Evolutionary conservation across 1,140 invertebrate species (phyloP).

Genomic region (Oncopodura yosiiana): DNA sequence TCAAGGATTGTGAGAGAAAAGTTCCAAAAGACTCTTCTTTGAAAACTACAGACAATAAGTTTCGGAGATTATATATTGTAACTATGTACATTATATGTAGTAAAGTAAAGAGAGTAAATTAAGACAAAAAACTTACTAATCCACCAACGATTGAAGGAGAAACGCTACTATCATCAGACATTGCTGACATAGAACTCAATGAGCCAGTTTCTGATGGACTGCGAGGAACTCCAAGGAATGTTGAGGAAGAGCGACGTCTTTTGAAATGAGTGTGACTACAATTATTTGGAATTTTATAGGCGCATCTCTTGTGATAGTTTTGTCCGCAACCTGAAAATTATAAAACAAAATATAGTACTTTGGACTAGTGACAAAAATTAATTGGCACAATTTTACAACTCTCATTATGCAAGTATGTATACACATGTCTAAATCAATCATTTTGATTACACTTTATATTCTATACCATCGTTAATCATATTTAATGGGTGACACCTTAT

Average conservation of each 20-base stretch:
- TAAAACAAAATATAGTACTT: neutral
- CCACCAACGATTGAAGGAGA: slow-evolving; percentile 34
- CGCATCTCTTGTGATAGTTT: slow-evolving; percentile 98
- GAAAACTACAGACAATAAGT: no score
- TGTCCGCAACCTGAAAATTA: slow-evolving; percentile 73
- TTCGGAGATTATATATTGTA: no score
- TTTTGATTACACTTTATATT: no score
- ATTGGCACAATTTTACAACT: no score
- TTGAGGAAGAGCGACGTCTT: slow-evolving; percentile 36
- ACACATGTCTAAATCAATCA: no score
- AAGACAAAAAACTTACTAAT: slow-evolving; percentile 35
- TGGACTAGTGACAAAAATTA: no score
- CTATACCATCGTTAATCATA: no score
- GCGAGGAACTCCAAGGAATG: slow-evolving; percentile 46
- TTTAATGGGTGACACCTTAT: no score
- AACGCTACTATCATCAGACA: slow-evolving; percentile 41
- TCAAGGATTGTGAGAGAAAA: no score
- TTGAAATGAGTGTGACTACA: slow-evolving; percentile 53
- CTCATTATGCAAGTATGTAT: no score
- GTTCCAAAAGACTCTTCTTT: no score
- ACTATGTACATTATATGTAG: no score
- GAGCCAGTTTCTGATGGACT: slow-evolving; percentile 54
- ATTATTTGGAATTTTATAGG: slow-evolving; percentile 96
- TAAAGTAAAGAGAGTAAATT: neutral
- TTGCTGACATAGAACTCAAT: slow-evolving; percentile 43